Conservation (phyloP, 1,140 invertebrate genomes). For the Apis florea region DNA sequence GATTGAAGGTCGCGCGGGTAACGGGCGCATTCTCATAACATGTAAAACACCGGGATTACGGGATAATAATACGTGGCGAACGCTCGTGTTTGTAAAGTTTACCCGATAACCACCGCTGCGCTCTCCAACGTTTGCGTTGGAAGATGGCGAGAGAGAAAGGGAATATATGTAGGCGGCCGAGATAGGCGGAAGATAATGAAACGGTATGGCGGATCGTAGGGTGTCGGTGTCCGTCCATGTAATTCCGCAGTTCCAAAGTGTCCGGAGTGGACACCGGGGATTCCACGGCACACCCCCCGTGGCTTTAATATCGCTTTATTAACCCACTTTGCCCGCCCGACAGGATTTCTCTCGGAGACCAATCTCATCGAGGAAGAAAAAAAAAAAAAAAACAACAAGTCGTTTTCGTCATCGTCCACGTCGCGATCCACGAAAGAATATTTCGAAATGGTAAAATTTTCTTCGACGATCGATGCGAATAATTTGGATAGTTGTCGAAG, state of each 20-base stretch:
- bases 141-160: background rate
- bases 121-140: too few species aligned
- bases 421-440: too few species aligned
- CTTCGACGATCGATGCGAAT: too few species aligned
- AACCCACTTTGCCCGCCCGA: slow-evolving; percentile 70
- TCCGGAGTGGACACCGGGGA: slow-evolving; percentile 71
- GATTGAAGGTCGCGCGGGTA: slow-evolving; percentile 72
- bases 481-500: too few species aligned
- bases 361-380: background rate
- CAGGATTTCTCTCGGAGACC: slow-evolving; percentile 19
- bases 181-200: slow-evolving; percentile 62
- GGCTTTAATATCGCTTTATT: slow-evolving; percentile 79
- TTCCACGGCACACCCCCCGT: slow-evolving; percentile 65
- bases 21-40: slow-evolving; percentile 73
- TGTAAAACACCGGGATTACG: slow-evolving; percentile 77
- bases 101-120: background rate
- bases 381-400: too few species aligned
- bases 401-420: too few species aligned
- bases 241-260: slow-evolving; percentile 62
- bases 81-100: slow-evolving; percentile 58
- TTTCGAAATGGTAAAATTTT: too few species aligned
- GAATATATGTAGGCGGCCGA: slow-evolving; percentile 23
- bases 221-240: slow-evolving; percentile 45
- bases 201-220: slow-evolving; percentile 61
- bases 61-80: slow-evolving; percentile 70